Evolutionary conservation across 2,888 invertebrate genomes (phyloP).

Genomic region (Drosophila helvetica): DNA sequence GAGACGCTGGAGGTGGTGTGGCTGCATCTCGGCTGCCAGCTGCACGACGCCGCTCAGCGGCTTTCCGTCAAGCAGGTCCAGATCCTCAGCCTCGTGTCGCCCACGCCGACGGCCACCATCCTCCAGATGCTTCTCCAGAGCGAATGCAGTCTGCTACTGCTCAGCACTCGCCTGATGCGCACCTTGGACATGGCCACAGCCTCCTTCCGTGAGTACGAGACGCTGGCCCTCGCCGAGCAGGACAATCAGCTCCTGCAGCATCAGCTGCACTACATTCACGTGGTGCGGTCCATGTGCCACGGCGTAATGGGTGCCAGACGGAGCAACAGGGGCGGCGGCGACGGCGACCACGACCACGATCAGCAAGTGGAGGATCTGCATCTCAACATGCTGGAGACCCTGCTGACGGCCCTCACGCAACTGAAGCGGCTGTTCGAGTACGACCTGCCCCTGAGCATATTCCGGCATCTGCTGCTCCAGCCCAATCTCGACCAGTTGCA

Average conservation of each 20-base stretch:
- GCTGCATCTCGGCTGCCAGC: slow-evolving; percentile 66
- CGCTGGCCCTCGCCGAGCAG: slow-evolving; percentile 38
- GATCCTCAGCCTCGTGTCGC: slow-evolving; percentile 26
- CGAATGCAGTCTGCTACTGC: slow-evolving; percentile 40
- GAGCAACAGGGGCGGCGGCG: slow-evolving; percentile 12
- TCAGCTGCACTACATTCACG: slow-evolving; percentile 68
- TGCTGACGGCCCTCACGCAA: slow-evolving; percentile 36
- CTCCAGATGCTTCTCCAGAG: slow-evolving; percentile 36
- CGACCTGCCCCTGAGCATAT: slow-evolving; percentile 51
- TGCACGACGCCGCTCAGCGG: slow-evolving; percentile 51
- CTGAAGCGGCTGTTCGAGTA: slow-evolving; percentile 55
- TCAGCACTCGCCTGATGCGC: slow-evolving; percentile 50
- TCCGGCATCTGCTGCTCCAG: slow-evolving; percentile 48
- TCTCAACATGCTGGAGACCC: slow-evolving; percentile 35
- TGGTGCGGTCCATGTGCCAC: slow-evolving; percentile 60
- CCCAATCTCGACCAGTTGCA: slow-evolving; percentile 47
- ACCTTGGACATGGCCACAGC: slow-evolving; percentile 55
- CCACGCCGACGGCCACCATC: slow-evolving; percentile 29
- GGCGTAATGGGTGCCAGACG: slow-evolving; percentile 22
- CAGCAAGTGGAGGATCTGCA: slow-evolving; percentile 16
- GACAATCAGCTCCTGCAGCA: slow-evolving; percentile 56
- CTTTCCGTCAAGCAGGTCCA: slow-evolving; percentile 31
- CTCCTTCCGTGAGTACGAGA: slow-evolving; percentile 61
- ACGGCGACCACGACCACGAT: slow-evolving; percentile 10
- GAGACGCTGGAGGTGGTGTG: slow-evolving; percentile 68